These are phyloP conservation scores for Petrocephalus sullivani DNA, from an alignment of 2,797 vertebrate species.

Conservation along the genomic window DNA sequence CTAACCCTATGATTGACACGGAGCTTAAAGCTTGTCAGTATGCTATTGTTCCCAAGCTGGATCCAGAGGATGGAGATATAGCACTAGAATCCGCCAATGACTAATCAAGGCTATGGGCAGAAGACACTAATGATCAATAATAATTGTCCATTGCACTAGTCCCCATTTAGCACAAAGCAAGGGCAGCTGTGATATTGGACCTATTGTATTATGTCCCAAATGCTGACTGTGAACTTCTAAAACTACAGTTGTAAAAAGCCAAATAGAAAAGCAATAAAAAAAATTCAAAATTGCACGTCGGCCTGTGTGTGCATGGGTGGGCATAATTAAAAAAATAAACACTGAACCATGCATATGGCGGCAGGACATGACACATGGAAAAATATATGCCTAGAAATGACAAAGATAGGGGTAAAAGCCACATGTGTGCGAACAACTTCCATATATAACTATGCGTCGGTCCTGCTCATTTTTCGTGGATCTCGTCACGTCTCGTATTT, in stretches of 20 bases:
- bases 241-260: background rate
- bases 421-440: background rate
- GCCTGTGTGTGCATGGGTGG: background rate
- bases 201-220: background rate
- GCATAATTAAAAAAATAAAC: background rate
- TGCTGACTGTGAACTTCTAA: background rate
- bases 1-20: background rate
- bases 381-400: background rate
- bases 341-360: background rate
- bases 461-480: background rate
- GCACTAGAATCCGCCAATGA: background rate
- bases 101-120: constrained; percentile 28
- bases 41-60: background rate
- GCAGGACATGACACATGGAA: background rate
- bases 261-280: background rate
- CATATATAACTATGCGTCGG: constrained; percentile 40
- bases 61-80: background rate
- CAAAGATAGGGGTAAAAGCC: background rate
- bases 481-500: background rate
- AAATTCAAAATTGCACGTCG: background rate
- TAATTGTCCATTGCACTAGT: constrained; percentile 37
- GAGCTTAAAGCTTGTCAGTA: background rate
- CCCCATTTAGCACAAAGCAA: constrained; percentile 15
- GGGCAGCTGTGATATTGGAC: background rate
- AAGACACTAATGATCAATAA: constrained; percentile 36